These are phyloP conservation scores for Lucinisca nassula DNA, from an alignment of 2,888 invertebrate genomes.

Conservation along the genomic window DNA sequence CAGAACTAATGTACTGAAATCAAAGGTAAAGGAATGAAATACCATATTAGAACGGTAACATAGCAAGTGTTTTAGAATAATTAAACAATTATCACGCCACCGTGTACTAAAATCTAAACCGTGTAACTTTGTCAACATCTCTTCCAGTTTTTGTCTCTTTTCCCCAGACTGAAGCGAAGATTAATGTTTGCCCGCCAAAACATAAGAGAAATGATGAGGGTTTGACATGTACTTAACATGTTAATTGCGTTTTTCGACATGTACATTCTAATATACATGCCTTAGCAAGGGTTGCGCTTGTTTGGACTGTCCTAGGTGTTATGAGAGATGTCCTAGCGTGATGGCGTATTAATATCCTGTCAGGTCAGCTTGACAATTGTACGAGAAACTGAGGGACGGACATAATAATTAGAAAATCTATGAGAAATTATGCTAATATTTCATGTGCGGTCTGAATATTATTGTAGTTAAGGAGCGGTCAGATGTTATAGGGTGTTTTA, in stretches of 20 bases:
- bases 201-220: conserved; percentile 6
- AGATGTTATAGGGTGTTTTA: neutral
- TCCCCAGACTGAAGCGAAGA: neutral
- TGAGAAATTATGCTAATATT: conserved; percentile 4
- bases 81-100: neutral
- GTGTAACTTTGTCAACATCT: neutral
- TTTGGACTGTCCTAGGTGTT: conserved; percentile 44
- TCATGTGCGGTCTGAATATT: neutral
- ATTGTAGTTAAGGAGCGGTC: neutral
- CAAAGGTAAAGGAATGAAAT: too few relatives aligned
- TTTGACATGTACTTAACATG: conserved; percentile 17
- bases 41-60: too few relatives aligned
- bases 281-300: neutral
- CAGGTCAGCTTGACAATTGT: conserved; percentile 51
- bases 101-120: neutral
- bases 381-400: neutral
- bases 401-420: conserved; percentile 13
- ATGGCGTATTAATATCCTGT: conserved; percentile 52
- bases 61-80: too few relatives aligned
- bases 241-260: conserved; percentile 14
- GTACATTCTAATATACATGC: neutral
- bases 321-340: conserved; percentile 45
- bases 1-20: too few relatives aligned
- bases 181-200: conserved; percentile 1
- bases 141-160: neutral